A percentile compares a stretch with the other conserved stretches of the same genome.
These are phyloP conservation scores for Actinia tenebrosa DNA, from an alignment of 64 coral and sea anemone species.

Conservation along the genomic window DNA sequence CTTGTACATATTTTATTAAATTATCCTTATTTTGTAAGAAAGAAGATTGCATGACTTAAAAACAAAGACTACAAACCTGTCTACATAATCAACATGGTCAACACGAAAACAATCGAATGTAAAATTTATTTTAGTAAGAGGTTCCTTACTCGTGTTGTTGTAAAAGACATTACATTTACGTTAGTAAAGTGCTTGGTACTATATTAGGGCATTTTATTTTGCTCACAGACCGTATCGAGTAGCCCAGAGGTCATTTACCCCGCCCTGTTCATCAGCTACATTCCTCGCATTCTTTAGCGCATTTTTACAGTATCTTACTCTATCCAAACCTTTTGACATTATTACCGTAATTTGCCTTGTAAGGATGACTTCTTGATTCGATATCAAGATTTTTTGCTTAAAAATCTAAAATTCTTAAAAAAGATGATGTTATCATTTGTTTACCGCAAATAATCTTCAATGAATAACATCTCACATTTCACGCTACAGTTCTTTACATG, in stretches of 20 bases:
- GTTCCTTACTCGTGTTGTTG: background rate
- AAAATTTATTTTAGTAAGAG: background rate
- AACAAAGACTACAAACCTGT: background rate
- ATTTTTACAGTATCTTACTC: background rate
- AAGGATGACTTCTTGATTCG: background rate
- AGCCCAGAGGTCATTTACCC: background rate
- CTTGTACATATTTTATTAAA: background rate
- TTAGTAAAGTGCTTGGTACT: background rate
- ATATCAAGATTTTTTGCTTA: background rate
- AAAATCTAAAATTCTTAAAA: background rate
- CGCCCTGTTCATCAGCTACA: background rate
- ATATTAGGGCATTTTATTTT: slow-evolving; percentile 11
- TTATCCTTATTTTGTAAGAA: background rate
- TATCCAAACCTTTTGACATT: background rate
- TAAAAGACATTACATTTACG: background rate
- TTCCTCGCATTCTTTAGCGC: background rate
- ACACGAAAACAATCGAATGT: background rate
- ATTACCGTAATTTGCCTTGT: background rate
- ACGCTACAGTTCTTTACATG: background rate
- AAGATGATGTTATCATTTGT: too few species aligned
- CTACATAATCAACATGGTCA: too few species aligned
- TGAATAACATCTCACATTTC: background rate
- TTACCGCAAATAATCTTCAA: background rate
- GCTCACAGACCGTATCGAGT: background rate
- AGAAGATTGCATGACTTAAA: background rate